phyloP scores from a whole-genome alignment of 2,797 vertebrate genomes.

The Chaetodon trifasciatus region DNA sequence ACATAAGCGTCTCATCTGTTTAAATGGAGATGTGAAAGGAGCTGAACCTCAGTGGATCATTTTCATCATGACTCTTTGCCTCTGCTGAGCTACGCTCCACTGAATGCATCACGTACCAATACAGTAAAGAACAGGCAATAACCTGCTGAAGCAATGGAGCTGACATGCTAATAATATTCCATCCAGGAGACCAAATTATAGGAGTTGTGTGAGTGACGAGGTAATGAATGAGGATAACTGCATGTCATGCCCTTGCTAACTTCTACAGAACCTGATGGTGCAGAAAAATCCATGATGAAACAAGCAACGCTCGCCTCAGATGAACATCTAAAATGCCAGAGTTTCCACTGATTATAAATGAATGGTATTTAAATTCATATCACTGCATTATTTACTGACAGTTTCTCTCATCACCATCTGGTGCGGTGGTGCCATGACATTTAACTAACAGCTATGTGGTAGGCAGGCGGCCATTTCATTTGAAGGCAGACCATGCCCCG shows the following conservation, averaged over 20 bases:
- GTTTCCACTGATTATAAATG: slow-evolving; percentile 44
- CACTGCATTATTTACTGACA: slow-evolving; percentile 68
- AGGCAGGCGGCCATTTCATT: slow-evolving; percentile 65
- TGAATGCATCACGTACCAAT: slow-evolving; percentile 13
- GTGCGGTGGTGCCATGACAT: slow-evolving; percentile 70
- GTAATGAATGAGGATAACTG: slow-evolving; percentile 22
- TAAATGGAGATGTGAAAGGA: slow-evolving; percentile 51
- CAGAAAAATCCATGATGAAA: neutral
- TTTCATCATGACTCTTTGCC: neutral
- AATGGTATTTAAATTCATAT: slow-evolving; percentile 62
- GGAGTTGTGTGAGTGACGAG: slow-evolving; percentile 29
- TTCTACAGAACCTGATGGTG: neutral
- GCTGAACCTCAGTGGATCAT: slow-evolving; percentile 7
- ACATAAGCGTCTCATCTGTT: slow-evolving; percentile 28
- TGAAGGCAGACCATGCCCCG: slow-evolving; percentile 53
- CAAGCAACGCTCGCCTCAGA: neutral
- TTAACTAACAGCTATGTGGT: slow-evolving; percentile 69
- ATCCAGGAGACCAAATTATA: slow-evolving; percentile 30
- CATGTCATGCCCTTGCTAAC: slow-evolving; percentile 6
- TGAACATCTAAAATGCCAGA: slow-evolving; percentile 39
- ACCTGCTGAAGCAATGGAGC: slow-evolving; percentile 19
- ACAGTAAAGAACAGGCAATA: slow-evolving; percentile 11
- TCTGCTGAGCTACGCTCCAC: slow-evolving; percentile 1
- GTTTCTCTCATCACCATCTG: slow-evolving; percentile 71
- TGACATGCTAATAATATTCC: slow-evolving; percentile 34